Conservation (phyloP, 1,140 invertebrate species). For the Halictus rubicundus region DNA sequence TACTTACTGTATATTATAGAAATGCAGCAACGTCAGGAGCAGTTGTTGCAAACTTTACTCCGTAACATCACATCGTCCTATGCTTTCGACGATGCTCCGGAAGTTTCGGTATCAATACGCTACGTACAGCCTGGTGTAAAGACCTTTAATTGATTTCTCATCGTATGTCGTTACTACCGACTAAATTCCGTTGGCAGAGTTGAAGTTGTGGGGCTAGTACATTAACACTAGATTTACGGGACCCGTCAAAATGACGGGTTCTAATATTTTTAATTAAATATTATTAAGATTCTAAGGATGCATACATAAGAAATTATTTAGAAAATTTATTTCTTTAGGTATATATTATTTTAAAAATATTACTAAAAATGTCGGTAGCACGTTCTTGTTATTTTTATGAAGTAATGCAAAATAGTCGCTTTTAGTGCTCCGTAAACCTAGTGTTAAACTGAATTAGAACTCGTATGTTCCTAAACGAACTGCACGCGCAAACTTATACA, state of each 20-base stretch:
- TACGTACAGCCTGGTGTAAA: not conserved
- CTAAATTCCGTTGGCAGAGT: not conserved
- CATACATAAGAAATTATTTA: no score
- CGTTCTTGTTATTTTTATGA: no score
- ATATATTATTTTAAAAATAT: no score
- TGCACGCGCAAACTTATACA: no score
- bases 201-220: not conserved
- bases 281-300: no score
- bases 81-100: not conserved
- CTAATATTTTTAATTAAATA: no score
- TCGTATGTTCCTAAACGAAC: not conserved
- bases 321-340: no score
- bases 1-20: slow-evolving; percentile 35
- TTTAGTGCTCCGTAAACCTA: no score
- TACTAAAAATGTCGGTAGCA: no score
- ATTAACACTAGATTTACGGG: no score
- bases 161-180: not conserved
- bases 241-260: no score
- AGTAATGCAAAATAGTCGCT: no score
- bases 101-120: slow-evolving; percentile 20
- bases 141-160: slow-evolving; percentile 29
- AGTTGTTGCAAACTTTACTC: slow-evolving; percentile 32
- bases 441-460: slow-evolving; percentile 26
- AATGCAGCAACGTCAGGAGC: slow-evolving; percentile 6
- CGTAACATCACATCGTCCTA: not conserved